Evolutionary conservation across 2,797 vertebrate genomes (phyloP).

Genomic region (Heterohyrax brucei): DNA sequence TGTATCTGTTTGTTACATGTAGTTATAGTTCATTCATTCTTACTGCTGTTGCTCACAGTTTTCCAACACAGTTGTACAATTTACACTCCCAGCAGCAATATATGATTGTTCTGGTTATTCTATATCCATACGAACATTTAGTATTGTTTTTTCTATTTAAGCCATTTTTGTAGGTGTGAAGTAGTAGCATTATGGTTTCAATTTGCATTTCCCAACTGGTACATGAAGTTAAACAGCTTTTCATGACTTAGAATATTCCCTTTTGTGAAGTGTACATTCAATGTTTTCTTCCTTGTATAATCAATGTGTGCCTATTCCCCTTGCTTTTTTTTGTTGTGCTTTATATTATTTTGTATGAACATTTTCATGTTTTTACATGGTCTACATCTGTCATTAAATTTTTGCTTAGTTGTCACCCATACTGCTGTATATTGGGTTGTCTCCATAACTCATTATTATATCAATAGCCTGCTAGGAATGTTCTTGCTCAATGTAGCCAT

Average conservation of each 20-base stretch:
- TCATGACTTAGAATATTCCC: not conserved
- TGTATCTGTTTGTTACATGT: no score
- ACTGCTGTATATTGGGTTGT: not conserved
- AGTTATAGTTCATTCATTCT: no score
- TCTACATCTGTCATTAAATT: not conserved
- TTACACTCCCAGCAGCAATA: slow-evolving; percentile 1
- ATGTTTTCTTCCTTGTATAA: not conserved
- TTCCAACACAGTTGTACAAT: not conserved
- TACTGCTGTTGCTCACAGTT: not conserved
- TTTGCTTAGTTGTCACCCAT: slow-evolving; percentile 26
- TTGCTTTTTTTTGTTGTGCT: not conserved
- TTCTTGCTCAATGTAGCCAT: slow-evolving; percentile 37
- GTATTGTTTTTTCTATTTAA: slow-evolving; percentile 54
- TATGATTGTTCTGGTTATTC: not conserved
- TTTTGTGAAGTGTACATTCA: slow-evolving; percentile 18
- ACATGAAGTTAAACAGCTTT: slow-evolving; percentile 30
- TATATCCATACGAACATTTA: slow-evolving; percentile 29
- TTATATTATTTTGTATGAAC: slow-evolving; percentile 24
- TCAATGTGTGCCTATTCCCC: not conserved
- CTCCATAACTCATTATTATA: slow-evolving; percentile 59
- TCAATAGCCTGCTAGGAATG: not conserved
- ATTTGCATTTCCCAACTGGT: slow-evolving; percentile 19
- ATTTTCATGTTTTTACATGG: slow-evolving; percentile 55
- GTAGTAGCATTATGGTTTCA: not conserved
- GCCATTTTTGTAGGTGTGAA: not conserved